A percentile compares a stretch with the other conserved stretches of the same genome.
Conservation (phyloP, 2,888 invertebrate genomes). For the Autographa pulchrina region DNA sequence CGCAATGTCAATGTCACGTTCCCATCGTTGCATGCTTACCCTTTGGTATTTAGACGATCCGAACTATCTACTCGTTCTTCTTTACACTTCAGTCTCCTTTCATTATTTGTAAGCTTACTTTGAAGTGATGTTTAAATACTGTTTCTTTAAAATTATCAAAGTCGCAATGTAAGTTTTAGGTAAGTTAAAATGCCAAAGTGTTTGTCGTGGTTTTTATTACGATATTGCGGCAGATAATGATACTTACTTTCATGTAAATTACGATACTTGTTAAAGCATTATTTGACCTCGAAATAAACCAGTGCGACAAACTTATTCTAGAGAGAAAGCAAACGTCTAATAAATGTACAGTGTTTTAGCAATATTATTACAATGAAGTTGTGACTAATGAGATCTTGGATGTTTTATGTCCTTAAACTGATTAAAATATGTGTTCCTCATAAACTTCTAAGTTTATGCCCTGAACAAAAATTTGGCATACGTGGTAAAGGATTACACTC, state of each 20-base stretch:
- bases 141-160: slow-evolving; percentile 10
- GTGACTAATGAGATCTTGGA: neutral
- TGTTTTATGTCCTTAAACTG: neutral
- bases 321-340: neutral
- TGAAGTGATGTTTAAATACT: slow-evolving; percentile 10
- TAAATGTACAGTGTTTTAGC: neutral
- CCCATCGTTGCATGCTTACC: slow-evolving; percentile 60
- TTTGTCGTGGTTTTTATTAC: slow-evolving; percentile 3
- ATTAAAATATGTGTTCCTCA: neutral
- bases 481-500: neutral
- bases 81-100: slow-evolving; percentile 10
- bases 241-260: neutral
- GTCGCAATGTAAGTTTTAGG: slow-evolving; percentile 4
- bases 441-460: neutral
- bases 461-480: neutral
- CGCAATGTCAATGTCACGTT: slow-evolving; percentile 81
- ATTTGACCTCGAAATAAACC: neutral
- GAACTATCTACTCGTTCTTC: slow-evolving; percentile 21
- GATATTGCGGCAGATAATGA: neutral
- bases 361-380: neutral
- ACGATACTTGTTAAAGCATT: neutral
- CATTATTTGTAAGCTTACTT: neutral
- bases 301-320: neutral
- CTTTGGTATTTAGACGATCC: slow-evolving; percentile 41
- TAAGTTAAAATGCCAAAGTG: neutral